Evolutionary conservation across 2,797 vertebrate genomes (phyloP).

Genomic region (Alosa sapidissima): DNA sequence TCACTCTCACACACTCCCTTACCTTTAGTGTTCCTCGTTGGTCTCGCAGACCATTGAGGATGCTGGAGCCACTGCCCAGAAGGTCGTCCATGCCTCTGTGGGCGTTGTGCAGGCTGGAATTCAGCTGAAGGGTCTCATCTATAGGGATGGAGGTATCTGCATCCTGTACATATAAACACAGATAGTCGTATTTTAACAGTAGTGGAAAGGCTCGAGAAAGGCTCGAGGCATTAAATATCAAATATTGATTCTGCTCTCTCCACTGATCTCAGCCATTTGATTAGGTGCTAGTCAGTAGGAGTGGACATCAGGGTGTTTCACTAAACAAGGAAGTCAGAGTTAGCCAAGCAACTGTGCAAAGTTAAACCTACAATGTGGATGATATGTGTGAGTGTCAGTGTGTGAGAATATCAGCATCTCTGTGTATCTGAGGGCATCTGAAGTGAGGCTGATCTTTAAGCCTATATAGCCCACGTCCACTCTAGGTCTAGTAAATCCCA

Average conservation of each 20-base stretch:
- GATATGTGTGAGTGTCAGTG: too few species aligned
- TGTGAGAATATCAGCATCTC: too few species aligned
- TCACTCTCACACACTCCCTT: slow-evolving; percentile 43
- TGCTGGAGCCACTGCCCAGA: slow-evolving; percentile 88
- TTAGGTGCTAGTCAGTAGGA: background rate
- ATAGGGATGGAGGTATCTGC: slow-evolving; percentile 96
- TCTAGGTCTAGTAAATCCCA: too few species aligned
- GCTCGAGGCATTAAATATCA: too few species aligned
- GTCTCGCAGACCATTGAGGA: slow-evolving; percentile 90
- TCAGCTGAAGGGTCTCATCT: slow-evolving; percentile 93
- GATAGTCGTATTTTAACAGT: background rate
- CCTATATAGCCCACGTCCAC: too few species aligned
- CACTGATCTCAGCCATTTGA: background rate
- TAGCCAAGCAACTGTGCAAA: background rate
- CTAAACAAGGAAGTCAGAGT: background rate
- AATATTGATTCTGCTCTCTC: background rate
- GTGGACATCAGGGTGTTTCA: background rate
- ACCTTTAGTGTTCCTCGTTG: slow-evolving; percentile 95
- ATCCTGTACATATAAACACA: slow-evolving; percentile 73
- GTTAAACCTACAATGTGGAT: background rate
- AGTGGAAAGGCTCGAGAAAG: background rate
- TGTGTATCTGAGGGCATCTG: too few species aligned
- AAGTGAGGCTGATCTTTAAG: too few species aligned
- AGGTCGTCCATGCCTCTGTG: slow-evolving; percentile 94
- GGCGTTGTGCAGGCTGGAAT: slow-evolving; percentile 86